Conservation (phyloP, 1,140 invertebrate species). For the Dinothrombium tinctorium region DNA sequence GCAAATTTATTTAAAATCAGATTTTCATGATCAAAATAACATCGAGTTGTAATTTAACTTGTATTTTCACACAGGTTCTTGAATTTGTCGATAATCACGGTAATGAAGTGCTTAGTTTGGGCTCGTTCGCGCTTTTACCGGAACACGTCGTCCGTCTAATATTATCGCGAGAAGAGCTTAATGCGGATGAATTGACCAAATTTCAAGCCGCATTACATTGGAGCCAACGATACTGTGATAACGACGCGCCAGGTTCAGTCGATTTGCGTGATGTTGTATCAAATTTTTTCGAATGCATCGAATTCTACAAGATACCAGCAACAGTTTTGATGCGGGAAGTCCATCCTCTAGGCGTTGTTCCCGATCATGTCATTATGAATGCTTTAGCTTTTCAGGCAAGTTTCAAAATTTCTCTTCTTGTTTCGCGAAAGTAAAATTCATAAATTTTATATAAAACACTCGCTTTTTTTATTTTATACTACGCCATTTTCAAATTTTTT, state of each 20-base stretch:
- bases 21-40: too few species aligned
- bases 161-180: conserved; percentile 56
- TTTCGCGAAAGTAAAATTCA: neutral
- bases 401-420: neutral
- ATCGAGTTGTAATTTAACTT: too few species aligned
- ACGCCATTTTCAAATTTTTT: too few species aligned
- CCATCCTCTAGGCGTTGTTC: conserved; percentile 58
- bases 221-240: conserved; percentile 77
- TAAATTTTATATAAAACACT: conserved; percentile 1
- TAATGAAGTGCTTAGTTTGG: conserved; percentile 53
- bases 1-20: too few species aligned
- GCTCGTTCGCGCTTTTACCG: conserved; percentile 57
- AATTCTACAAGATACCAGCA: conserved; percentile 79
- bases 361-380: conserved; percentile 41
- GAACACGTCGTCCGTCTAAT: conserved; percentile 75
- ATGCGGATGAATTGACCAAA: conserved; percentile 78
- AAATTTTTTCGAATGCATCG: conserved; percentile 73
- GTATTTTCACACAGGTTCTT: conserved; percentile 40
- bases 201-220: conserved; percentile 81
- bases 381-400: conserved; percentile 15
- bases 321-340: conserved; percentile 77
- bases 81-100: conserved; percentile 83
- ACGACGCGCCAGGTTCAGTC: conserved; percentile 22
- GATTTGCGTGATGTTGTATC: conserved; percentile 19
- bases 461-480: too few species aligned